These are phyloP conservation scores for Speoplatyrhinus poulsoni DNA, from an alignment of 2,113 vertebrate species.

Conservation along the genomic window DNA sequence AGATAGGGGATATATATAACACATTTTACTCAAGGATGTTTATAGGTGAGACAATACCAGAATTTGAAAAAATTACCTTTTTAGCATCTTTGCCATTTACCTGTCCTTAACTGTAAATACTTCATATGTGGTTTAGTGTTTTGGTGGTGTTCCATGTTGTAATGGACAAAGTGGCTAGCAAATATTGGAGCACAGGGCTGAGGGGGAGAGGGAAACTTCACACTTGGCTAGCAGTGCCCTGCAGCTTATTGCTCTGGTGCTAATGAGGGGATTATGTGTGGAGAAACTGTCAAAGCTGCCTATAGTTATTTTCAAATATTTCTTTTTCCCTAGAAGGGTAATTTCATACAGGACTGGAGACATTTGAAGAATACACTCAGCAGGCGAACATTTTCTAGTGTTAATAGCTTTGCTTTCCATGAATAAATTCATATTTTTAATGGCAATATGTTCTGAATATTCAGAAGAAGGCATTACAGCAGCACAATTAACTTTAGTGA, in stretches of 20 bases:
- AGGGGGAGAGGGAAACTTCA: background rate
- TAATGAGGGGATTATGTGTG: conserved; percentile 29
- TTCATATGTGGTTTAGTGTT: background rate
- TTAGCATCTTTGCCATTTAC: no score
- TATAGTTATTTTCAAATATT: conserved; percentile 6
- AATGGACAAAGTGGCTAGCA: background rate
- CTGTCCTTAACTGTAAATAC: no score
- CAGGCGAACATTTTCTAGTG: no score
- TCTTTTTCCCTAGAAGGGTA: background rate
- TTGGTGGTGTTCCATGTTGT: background rate
- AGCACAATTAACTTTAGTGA: no score
- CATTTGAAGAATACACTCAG: background rate
- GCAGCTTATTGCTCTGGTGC: conserved; percentile 26
- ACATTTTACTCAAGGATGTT: no score
- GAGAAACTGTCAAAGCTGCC: conserved; percentile 24
- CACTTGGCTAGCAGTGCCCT: background rate
- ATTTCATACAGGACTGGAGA: background rate
- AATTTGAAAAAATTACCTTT: no score
- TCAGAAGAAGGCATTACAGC: no score
- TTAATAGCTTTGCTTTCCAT: no score
- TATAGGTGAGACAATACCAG: no score
- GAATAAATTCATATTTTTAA: no score
- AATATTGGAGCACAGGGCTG: background rate
- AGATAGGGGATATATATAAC: no score
- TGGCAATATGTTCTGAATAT: no score